These are phyloP conservation scores for Hypena proboscidalis DNA, from an alignment of 2,888 invertebrate genomes.

Conservation along the genomic window DNA sequence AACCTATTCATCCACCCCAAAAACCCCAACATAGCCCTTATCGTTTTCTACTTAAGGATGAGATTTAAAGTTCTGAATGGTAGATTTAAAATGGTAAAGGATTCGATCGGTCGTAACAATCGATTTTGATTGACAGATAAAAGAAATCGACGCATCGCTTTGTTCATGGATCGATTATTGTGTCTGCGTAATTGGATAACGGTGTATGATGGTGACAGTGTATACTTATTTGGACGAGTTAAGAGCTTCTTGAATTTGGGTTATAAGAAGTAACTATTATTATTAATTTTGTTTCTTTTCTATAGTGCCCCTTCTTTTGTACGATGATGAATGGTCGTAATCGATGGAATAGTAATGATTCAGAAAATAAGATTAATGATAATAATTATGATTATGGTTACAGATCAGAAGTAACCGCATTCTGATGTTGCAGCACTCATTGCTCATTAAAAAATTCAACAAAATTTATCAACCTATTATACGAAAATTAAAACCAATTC, in stretches of 20 bases:
- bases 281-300: background rate
- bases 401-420: too few species aligned
- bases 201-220: slow-evolving; percentile 38
- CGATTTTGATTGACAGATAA: slow-evolving; percentile 77
- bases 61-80: background rate
- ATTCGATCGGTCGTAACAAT: slow-evolving; percentile 66
- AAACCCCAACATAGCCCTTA: slow-evolving; percentile 10
- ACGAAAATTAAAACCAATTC: too few species aligned
- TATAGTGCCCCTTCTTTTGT: too few species aligned
- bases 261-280: slow-evolving; percentile 2
- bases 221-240: slow-evolving; percentile 23
- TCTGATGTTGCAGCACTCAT: too few species aligned
- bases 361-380: too few species aligned
- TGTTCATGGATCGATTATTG: slow-evolving; percentile 71
- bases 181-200: slow-evolving; percentile 68
- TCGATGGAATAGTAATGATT: too few species aligned
- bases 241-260: slow-evolving; percentile 8
- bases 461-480: too few species aligned
- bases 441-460: too few species aligned
- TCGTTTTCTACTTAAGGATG: slow-evolving; percentile 6
- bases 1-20: slow-evolving; percentile 11
- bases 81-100: slow-evolving; percentile 17
- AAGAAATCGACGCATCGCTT: slow-evolving; percentile 70
- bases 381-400: too few species aligned
- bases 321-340: too few species aligned